These are phyloP conservation scores for Sarcophaga rosellei DNA, from an alignment of 2,888 invertebrate species.

Conservation along the genomic window DNA sequence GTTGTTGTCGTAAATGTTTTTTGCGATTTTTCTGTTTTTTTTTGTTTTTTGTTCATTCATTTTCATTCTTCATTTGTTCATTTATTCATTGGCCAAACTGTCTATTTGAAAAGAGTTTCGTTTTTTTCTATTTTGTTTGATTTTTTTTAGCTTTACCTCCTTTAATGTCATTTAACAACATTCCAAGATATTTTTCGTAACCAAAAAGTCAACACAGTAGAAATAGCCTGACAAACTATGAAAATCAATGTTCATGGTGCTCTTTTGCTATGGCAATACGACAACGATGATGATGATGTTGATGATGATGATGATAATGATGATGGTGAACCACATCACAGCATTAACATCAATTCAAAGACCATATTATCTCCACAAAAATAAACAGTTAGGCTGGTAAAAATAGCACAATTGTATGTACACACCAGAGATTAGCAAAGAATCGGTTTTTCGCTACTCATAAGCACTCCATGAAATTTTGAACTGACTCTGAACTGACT, in stretches of 20 bases:
- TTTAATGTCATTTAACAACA: conserved; percentile 56
- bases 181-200: conserved; percentile 46
- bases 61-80: background rate
- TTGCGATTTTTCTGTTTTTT: background rate
- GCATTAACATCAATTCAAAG: conserved; percentile 48
- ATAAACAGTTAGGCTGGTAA: background rate
- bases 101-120: conserved; percentile 36
- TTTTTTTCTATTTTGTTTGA: conserved; percentile 14
- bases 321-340: conserved; percentile 49
- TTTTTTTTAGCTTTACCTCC: conserved; percentile 3
- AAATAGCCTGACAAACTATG: conserved; percentile 41
- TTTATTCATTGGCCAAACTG: conserved; percentile 43
- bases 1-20: conserved; percentile 34
- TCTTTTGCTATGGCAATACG: background rate
- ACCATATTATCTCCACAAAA: conserved; percentile 18
- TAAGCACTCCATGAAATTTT: no score
- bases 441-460: no score
- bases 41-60: no score
- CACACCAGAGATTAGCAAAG: no score
- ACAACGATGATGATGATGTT: background rate
- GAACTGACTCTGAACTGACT: no score
- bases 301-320: conserved; percentile 1
- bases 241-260: background rate
- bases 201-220: conserved; percentile 23
- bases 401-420: background rate